Evolutionary conservation across 2,888 invertebrate genomes (phyloP), one percentile per base, ranked within the genome.

Genomic region (Epinotia bilunana): DNA sequence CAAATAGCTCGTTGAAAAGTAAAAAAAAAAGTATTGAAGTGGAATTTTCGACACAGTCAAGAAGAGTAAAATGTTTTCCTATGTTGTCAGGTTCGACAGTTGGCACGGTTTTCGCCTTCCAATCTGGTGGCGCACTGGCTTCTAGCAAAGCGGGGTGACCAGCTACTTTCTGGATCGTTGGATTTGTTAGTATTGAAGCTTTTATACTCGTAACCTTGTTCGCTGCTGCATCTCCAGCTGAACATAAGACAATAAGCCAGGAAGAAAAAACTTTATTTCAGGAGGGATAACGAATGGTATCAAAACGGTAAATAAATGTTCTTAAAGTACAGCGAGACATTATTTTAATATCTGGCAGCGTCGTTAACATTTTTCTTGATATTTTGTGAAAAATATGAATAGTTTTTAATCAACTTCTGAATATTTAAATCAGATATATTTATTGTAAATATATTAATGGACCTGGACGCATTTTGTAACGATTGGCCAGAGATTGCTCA

Each of bases 241-340:
- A 74, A 6, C 74, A 74, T 53, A 65, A 61, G 18, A 60, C 49
- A 9, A 65, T 74, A 3, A 74, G 64, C 16, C 64, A 74, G 0
- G 64, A 64, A 53, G 74, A 74, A 33, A 74, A 64, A 53, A 55
- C n/a, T 74, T 74, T 55, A 69, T 76, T 60, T 33, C 74, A 23
- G 69, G 73, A 65, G 18, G n/a, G 58, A 76, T 65, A 6, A 33
- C 33, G 6, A 55, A 57, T 69, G 61, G 53, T 12, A 60, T 53
- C 6, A 67, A 72, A 33, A 68, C 64, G 77, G 65, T 74, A 46
- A 33, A 46, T 39, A 3, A 28, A 28, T 28, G 3, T 28, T 28
- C 23, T 3, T 28, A 28, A 28, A 28, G 23, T 28, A 3, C 23
- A 28, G 23, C 23, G 23, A 28, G 3, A 3, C 7, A 33, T 33